Conservation (phyloP, 2,113 vertebrate species). For the Tretioscincus oriximinensis region DNA sequence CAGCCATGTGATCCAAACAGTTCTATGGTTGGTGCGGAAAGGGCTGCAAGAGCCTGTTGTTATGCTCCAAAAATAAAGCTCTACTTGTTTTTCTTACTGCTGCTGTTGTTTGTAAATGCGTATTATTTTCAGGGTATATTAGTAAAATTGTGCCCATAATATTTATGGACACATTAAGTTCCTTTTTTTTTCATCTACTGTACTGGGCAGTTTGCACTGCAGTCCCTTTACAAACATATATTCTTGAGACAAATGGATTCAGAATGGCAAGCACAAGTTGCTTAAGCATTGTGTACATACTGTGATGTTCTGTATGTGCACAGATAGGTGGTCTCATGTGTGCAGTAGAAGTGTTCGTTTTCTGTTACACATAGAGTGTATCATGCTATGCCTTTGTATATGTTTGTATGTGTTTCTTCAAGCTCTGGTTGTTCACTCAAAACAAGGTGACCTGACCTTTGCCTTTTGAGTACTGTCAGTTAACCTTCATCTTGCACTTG, state of each 20-base stretch:
- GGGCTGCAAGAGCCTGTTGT: background rate
- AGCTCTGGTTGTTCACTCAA: slow-evolving; percentile 16
- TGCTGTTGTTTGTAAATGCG: background rate
- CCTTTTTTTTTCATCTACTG: background rate
- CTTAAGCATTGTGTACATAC: slow-evolving; percentile 9
- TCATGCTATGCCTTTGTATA: background rate
- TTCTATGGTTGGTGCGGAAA: background rate
- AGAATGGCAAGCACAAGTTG: background rate
- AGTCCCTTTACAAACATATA: background rate
- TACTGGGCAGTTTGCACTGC: background rate
- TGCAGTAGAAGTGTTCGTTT: background rate
- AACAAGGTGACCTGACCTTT: slow-evolving; percentile 9
- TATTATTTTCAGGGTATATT: slow-evolving; percentile 9
- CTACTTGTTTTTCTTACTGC: background rate
- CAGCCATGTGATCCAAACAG: too few species aligned
- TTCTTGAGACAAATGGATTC: background rate
- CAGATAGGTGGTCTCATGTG: slow-evolving; percentile 8
- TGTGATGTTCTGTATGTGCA: background rate
- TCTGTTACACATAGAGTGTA: background rate
- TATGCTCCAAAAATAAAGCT: background rate
- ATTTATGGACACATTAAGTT: background rate
- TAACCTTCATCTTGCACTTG: slow-evolving; percentile 13
- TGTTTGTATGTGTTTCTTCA: background rate
- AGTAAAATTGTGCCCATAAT: background rate
- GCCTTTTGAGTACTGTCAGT: slow-evolving; percentile 12